These are phyloP conservation scores for Pterostichus madidus DNA, from an alignment of 2,888 invertebrate genomes.

Conservation along the genomic window DNA sequence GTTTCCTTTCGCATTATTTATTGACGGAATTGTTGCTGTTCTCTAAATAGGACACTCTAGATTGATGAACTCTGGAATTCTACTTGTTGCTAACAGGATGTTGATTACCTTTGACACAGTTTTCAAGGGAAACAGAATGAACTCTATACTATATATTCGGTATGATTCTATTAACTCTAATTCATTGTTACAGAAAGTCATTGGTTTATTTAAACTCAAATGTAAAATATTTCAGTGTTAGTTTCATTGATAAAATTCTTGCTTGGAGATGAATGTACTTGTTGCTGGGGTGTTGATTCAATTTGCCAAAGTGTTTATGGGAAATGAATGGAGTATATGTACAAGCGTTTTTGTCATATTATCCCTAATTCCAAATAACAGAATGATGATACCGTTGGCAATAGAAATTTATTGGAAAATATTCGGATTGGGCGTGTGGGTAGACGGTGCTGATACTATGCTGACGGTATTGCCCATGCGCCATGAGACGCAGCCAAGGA, in stretches of 20 bases:
- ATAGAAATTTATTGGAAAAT: constrained; percentile 31
- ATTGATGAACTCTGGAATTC: constrained; percentile 16
- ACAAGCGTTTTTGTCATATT: neutral
- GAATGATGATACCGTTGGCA: neutral
- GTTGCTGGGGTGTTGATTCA: neutral
- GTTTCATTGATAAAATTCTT: constrained; percentile 16
- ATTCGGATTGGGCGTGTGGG: constrained; percentile 12
- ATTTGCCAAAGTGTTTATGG: neutral
- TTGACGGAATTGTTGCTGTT: constrained; percentile 9
- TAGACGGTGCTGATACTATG: neutral
- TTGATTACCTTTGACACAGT: constrained; percentile 32
- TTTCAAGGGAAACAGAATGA: neutral
- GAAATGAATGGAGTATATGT: neutral
- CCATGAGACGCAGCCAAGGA: neutral
- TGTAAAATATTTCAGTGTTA: neutral
- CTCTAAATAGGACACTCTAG: constrained; percentile 23
- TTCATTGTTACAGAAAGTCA: neutral
- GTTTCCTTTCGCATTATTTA: constrained; percentile 1
- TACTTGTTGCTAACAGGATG: constrained; percentile 19
- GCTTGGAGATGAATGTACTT: neutral
- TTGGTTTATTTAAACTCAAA: neutral
- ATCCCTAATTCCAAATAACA: constrained; percentile 2
- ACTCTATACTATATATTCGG: neutral
- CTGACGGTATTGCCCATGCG: neutral
- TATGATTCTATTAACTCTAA: neutral